Base-by-base conservation (phyloP, 2,888 invertebrate species). In the Tipula confusa region DNA sequence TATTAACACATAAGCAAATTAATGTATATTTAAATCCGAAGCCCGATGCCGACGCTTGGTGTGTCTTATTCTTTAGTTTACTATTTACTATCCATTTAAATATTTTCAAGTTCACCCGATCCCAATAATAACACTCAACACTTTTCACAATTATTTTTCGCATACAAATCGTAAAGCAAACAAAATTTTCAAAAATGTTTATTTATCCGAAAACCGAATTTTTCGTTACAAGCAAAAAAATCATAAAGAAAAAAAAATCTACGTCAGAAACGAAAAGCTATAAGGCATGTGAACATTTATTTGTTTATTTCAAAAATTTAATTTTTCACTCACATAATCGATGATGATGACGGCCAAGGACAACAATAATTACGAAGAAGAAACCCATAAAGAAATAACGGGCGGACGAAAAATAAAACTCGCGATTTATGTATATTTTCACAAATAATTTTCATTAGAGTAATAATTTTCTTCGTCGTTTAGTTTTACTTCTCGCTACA, bases 361-460 rank as follows among this genome's bases (percentile, higher is more conserved):
- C n/a, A n/a, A n/a, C n/a, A n/a, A n/a, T n/a, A n/a, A n/a, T n/a
- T n/a, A 9, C 9, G 64, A 24, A 64, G 24, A 64, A 64, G 64
- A 64, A 64, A 64, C 6, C 64, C 64, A 64, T 64, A 24, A 64
- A 24, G 24, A 64, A 64, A 9, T 3, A 64, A 24, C 64, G 64
- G 24, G 24, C 64, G 64, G 64, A 24, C 64, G 24, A 24, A 64
- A 64, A 24, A 24, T 18, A 11, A 7, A 24, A 24, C 18, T 24
- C 24, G 64, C 64, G 64, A 64, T 64, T 64, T 64, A 64, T n/a
- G n/a, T n/a, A n/a, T 24, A 64, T 24, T 64, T 64, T 64, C 64
- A 64, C 64, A 64, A 64, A 64, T 64, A 64, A 64, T 64, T 64
- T 64, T 64, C 64, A 64, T 64, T 64, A 64, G 64, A 64, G 64